These are phyloP conservation scores for Characodon lateralis DNA, from an alignment of 2,797 vertebrate genomes.

Conservation along the genomic window DNA sequence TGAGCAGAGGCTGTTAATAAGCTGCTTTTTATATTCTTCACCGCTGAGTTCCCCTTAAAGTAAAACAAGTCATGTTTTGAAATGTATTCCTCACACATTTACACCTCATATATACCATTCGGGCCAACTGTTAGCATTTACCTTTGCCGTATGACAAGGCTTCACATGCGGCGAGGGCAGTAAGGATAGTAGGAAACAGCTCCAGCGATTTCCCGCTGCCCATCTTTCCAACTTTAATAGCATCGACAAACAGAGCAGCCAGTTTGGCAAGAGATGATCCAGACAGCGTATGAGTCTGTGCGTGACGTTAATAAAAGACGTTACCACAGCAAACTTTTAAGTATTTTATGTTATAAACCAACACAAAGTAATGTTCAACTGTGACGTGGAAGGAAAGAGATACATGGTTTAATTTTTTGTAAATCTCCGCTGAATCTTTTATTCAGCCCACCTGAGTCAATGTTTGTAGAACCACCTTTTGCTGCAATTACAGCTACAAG, in stretches of 20 bases:
- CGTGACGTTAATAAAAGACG: not conserved
- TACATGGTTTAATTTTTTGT: not conserved
- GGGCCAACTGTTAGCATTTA: conserved; percentile 46
- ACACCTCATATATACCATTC: not conserved
- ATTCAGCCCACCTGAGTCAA: too few relatives aligned
- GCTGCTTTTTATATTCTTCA: conserved; percentile 93
- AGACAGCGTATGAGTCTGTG: conserved; percentile 86
- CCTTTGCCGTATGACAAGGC: conserved; percentile 88
- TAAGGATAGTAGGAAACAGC: conserved; percentile 91
- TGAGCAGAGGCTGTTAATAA: conserved; percentile 94
- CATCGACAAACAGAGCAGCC: conserved; percentile 87
- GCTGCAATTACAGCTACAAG: too few relatives aligned
- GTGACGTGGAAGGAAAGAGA: not conserved
- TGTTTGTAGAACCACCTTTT: too few relatives aligned
- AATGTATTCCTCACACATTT: not conserved
- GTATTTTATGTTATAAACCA: not conserved
- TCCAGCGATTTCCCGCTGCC: conserved; percentile 92
- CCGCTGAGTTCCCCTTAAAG: conserved; percentile 90
- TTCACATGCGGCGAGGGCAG: conserved; percentile 86
- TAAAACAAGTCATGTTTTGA: not conserved
- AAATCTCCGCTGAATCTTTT: too few relatives aligned
- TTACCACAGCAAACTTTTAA: not conserved
- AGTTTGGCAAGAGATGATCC: conserved; percentile 84
- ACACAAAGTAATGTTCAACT: not conserved
- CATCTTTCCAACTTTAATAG: conserved; percentile 86